phyloP scores from a whole-genome alignment of 2,888 invertebrate genomes.

The Shargacucullia verbasci region DNA sequence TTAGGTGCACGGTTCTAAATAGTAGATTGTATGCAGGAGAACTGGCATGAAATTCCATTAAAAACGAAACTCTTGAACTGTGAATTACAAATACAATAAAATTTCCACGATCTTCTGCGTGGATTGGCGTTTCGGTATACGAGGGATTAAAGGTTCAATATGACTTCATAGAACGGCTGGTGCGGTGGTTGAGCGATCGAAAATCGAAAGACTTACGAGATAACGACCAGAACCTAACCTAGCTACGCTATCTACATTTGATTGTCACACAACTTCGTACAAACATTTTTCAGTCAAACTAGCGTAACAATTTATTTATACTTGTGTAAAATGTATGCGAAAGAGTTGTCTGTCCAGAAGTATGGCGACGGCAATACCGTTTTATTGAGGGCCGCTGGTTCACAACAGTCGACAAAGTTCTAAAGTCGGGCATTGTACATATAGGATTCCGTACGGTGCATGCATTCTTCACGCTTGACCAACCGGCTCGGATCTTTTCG shows the following conservation, averaged over 20 bases:
- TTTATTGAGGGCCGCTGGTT: constrained; percentile 67
- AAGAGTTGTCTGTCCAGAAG: constrained; percentile 54
- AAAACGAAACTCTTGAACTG: too few species aligned
- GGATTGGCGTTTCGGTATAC: too few species aligned
- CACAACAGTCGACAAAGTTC: constrained; percentile 56
- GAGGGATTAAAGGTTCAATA: too few species aligned
- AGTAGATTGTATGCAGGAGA: too few species aligned
- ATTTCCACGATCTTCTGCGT: too few species aligned
- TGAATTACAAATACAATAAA: too few species aligned
- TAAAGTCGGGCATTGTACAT: constrained; percentile 67
- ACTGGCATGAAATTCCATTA: too few species aligned
- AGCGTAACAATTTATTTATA: constrained; percentile 60
- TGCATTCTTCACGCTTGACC: constrained; percentile 73
- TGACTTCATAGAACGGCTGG: too few species aligned
- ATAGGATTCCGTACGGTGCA: constrained; percentile 64
- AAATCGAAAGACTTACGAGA: too few species aligned
- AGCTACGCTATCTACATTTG: neutral
- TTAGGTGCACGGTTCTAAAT: too few species aligned
- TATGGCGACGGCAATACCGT: constrained; percentile 65
- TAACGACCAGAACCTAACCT: too few species aligned
- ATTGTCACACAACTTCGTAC: constrained; percentile 18
- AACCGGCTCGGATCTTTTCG: constrained; percentile 47
- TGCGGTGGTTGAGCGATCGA: too few species aligned
- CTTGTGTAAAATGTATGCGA: constrained; percentile 70
- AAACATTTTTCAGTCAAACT: constrained; percentile 55